phyloP scores from a whole-genome alignment of 1,140 invertebrate genomes.

The Lordiphosa mommai region DNA sequence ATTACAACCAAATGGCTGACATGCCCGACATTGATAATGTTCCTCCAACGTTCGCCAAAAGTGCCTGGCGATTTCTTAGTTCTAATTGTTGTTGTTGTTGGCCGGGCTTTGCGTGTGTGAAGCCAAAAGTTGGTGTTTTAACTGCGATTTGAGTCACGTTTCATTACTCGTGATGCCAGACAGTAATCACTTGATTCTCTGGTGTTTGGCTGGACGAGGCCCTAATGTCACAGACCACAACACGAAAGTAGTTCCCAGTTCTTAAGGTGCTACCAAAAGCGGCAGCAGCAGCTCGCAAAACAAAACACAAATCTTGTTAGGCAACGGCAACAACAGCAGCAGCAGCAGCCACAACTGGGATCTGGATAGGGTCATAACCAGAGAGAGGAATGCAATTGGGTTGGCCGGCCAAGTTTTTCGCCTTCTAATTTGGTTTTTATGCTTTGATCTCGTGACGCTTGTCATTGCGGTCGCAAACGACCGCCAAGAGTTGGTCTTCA shows the following conservation, averaged over 20 bases:
- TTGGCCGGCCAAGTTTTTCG: conserved; percentile 21
- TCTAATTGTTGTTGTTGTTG: conserved; percentile 69
- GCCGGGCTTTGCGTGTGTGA: conserved; percentile 35
- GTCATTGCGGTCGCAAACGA: conserved; percentile 40
- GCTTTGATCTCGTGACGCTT: conserved; percentile 72
- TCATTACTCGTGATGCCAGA: conserved; percentile 75
- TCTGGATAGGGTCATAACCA: conserved; percentile 2
- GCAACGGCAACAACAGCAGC: background rate
- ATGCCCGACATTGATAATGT: conserved; percentile 69
- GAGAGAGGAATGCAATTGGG: background rate
- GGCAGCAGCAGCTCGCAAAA: conserved; percentile 15
- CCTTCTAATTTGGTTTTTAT: conserved; percentile 60
- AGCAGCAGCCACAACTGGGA: conserved; percentile 5
- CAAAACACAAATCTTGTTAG: conserved; percentile 31
- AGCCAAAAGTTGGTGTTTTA: conserved; percentile 51
- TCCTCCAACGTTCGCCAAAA: conserved; percentile 14
- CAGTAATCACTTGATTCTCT: conserved; percentile 75
- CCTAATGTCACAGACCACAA: conserved; percentile 39
- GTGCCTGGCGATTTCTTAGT: conserved; percentile 35
- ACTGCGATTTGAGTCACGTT: conserved; percentile 76
- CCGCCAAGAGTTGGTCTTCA: conserved; percentile 23
- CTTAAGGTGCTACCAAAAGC: conserved; percentile 47
- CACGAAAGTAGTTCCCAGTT: conserved; percentile 24
- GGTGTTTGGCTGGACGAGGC: conserved; percentile 13
- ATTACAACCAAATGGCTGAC: conserved; percentile 69